Evolutionary conservation across 2,113 vertebrate genomes (phyloP).

Genomic region (Corythaixoides concolor): DNA sequence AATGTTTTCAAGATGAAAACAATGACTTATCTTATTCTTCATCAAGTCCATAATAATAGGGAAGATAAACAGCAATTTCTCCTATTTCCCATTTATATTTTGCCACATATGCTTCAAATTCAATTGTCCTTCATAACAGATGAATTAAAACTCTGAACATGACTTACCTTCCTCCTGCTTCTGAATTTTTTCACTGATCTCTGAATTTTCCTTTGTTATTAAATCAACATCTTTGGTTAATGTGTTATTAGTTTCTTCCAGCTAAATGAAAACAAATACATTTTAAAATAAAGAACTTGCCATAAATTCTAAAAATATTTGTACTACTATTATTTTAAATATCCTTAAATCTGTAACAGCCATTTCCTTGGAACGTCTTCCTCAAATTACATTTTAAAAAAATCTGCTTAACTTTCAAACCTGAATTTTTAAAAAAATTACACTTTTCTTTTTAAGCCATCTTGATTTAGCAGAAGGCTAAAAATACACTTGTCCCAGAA

Average conservation of each 20-base stretch:
- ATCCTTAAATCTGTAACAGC: not conserved
- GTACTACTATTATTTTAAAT: not conserved
- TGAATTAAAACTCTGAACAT: not conserved
- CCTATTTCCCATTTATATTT: not conserved
- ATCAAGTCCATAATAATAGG: not conserved
- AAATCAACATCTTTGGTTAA: slow-evolving; percentile 93
- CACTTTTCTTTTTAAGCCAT: not conserved
- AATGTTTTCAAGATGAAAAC: not conserved
- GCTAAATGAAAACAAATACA: slow-evolving; percentile 76
- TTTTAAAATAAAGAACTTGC: not conserved
- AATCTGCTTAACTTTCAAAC: not conserved
- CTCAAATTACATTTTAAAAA: not conserved
- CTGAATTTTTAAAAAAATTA: not conserved
- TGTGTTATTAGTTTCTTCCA: slow-evolving; percentile 92
- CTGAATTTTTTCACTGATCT: slow-evolving; percentile 83
- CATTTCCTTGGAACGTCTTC: not conserved
- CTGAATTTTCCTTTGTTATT: slow-evolving; percentile 90
- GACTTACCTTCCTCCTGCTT: slow-evolving; percentile 84
- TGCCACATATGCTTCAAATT: not conserved
- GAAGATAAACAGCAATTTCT: not conserved
- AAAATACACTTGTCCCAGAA: not conserved
- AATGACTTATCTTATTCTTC: not conserved
- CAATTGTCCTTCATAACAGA: not conserved
- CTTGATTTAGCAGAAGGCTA: not conserved
- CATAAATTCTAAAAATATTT: not conserved